Base-by-base conservation (phyloP, 2,888 invertebrate species). In the Plebejus anna region DNA sequence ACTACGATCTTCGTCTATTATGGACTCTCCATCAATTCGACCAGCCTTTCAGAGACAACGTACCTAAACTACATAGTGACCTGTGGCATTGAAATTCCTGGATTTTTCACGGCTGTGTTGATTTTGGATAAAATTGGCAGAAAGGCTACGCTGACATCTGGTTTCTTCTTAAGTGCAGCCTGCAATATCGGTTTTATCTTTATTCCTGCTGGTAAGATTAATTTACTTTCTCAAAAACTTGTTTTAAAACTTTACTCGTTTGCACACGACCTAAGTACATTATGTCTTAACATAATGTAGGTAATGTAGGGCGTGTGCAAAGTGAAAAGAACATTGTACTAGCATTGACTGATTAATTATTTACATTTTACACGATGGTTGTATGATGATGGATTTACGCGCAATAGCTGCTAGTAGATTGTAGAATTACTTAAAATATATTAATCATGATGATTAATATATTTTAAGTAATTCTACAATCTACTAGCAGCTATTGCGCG, bases 1-100 rank as follows among this genome's bases (percentile, higher is more conserved):
- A 95, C 96, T 0, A 95, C 95, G 80, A 95, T 95, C 0, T 95
- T 96, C 79, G 95, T 96, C 13, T 97, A 96, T 86, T 97, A 96
- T 82, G 97, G 97, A 0, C 86, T 97, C n/a, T 96, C 96, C 1
- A 88, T 97, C 75, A 96, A 96, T 86, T 95, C 96, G 0, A 95
- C 96, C 0, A 90, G 95, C 0, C 88, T 97, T 42, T 94, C 95
- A 28, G 96, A 96, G 11, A 95, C 96, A 83, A 95, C 95, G 82
- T 96, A 96, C 84, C 82, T 96, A 6, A 97, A 96, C 85, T 97
- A 80, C 83, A 95, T 96, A 9, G 82, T 95, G 75, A 94, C 94
- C 0, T 88, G 94, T 2, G 83, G 94, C 32, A 92, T 96, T 16
- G 96, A 96, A 85, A 95, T 96, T 76, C 96, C 96, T 0, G 96